phyloP scores from a whole-genome alignment of 2,888 invertebrate species.

The Halocaridina rubra region DNA sequence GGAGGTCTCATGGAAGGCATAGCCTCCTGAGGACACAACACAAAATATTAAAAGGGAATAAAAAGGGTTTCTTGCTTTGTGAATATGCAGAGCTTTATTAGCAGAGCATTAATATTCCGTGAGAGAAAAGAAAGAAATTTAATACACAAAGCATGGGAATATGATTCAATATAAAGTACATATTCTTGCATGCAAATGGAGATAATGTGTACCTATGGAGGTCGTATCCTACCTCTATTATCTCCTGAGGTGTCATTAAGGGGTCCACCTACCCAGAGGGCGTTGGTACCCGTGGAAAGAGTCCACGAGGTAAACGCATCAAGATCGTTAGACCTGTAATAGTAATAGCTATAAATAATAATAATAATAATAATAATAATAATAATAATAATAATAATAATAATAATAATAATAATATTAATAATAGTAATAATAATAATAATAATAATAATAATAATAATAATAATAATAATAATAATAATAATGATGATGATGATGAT shows the following conservation, averaged over 20 bases:
- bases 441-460: neutral
- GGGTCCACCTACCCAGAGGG: slow-evolving; percentile 61
- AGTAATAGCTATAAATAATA: too few relatives aligned
- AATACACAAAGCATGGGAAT: too few relatives aligned
- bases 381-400: neutral
- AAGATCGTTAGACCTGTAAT: neutral
- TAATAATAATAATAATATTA: neutral
- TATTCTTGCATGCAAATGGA: neutral
- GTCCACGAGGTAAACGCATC: slow-evolving; percentile 43
- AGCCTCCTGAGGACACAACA: slow-evolving; percentile 70
- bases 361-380: neutral
- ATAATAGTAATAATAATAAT: neutral
- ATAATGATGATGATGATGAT: too few relatives aligned
- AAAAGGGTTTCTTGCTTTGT: too few relatives aligned
- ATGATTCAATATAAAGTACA: too few relatives aligned
- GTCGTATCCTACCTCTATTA: slow-evolving; percentile 34
- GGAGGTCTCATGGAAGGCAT: slow-evolving; percentile 73
- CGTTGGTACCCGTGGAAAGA: slow-evolving; percentile 54
- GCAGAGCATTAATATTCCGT: too few relatives aligned
- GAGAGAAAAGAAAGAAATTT: too few relatives aligned
- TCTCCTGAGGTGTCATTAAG: slow-evolving; percentile 59
- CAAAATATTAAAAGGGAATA: too few relatives aligned
- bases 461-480: too few relatives aligned
- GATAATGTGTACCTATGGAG: neutral
- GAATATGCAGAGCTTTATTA: too few relatives aligned